Base-by-base conservation (phyloP, 2,888 invertebrate species). In the Griposia aprilina region DNA sequence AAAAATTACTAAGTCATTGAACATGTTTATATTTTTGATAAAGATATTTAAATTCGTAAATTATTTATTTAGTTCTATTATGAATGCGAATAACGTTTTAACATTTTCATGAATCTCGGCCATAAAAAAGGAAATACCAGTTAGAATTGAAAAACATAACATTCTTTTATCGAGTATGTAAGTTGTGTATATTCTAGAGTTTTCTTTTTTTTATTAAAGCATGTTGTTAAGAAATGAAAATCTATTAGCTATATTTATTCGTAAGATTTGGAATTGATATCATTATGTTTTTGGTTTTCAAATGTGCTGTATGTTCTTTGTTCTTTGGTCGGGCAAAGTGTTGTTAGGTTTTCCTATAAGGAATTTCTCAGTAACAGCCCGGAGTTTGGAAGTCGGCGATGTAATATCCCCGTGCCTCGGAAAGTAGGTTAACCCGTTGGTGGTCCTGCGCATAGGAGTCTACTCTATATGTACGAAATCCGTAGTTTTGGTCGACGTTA, bases 41-140 rank as follows among this genome's bases (percentile, higher is more conserved):
- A 23, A 62, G 17, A 15, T 71, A 69, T 57, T 80, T 50, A 83
- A 8, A 5, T 36, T 2, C 30, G 13, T 68, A 52, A 57, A 59
- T 52, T 65, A 79, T 82, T 65, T 78, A 78, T 80, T 83, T 62
- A 66, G 1, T 36, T 41, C 20, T 48, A 30, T 55, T 30, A 30
- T 30, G 6, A 45, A 59, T 26, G 36, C 59, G 36, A 63, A 78
- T 26, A 55, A n/a, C 0, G 11, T 59, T 48, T 26, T 8, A 63
- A 0, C 0, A 20, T 59, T 80, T 78, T 84, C 5, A 50, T 60
- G 81, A 80, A 80, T 81, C 73, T 84, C 81, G 36, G n/a, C 8
- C 26, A 17, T 15, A 48, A 74, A 26, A 50, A 55, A 26, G 17
- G 1, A 57, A 63, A 41, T 50, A 8, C 30, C 23, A 55, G 11